phyloP scores from a whole-genome alignment of 2,888 invertebrate species.

The Machimus atricapillus region DNA sequence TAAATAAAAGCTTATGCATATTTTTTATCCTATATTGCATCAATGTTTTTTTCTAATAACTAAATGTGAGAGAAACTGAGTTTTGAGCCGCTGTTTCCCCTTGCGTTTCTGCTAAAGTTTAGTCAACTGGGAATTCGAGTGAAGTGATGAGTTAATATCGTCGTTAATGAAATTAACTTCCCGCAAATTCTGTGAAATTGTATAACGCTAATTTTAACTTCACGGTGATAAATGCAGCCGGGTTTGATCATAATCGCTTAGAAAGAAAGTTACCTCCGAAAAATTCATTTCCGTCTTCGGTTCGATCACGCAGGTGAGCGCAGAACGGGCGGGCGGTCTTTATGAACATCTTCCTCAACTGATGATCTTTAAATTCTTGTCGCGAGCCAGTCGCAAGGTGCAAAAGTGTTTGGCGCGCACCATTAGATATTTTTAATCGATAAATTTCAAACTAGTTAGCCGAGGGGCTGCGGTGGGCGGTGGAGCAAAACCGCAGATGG shows the following conservation, averaged over 20 bases:
- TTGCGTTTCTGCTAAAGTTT: not conserved
- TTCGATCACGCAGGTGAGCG: not conserved
- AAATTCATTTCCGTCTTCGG: not conserved
- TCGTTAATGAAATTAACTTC: not conserved
- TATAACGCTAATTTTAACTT: not conserved
- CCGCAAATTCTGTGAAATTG: not conserved
- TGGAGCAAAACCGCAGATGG: not conserved
- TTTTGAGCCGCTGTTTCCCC: not conserved
- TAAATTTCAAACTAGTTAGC: not conserved
- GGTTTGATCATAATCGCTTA: not conserved
- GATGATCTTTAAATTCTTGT: not conserved
- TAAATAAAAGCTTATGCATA: not conserved
- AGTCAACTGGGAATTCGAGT: not conserved
- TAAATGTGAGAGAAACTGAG: not conserved
- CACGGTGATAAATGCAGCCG: not conserved
- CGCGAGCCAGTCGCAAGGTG: not conserved
- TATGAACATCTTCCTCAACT: constrained; percentile 11
- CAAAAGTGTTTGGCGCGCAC: not conserved
- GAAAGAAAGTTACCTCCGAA: not conserved
- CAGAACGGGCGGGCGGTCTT: not conserved
- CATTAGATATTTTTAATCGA: not conserved
- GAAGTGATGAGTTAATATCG: not conserved
- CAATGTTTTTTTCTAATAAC: not conserved
- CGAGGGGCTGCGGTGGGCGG: not conserved
- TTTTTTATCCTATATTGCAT: not conserved